phyloP scores from a whole-genome alignment of 2,113 vertebrate genomes.

The Callionymus lyra region DNA sequence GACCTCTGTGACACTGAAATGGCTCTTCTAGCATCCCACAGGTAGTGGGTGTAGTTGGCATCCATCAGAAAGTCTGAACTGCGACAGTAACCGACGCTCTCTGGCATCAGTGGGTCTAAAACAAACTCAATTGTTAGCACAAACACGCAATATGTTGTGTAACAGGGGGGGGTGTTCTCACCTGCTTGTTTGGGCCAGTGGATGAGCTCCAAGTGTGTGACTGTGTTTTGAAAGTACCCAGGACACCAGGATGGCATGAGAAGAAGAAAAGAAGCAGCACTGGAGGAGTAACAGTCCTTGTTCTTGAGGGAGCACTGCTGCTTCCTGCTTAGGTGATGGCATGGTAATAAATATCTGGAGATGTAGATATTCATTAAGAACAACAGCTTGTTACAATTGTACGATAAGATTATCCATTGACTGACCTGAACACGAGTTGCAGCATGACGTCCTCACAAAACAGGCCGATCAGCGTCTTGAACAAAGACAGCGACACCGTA shows the following conservation, averaged over 20 bases:
- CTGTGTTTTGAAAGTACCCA: conserved; percentile 46
- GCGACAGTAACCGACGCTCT: conserved; percentile 56
- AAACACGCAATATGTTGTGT: no score
- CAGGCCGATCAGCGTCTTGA: conserved; percentile 87
- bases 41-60: conserved; percentile 87
- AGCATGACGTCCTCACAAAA: conserved; percentile 97
- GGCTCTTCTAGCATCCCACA: conserved; percentile 76
- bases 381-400: not conserved
- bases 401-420: not conserved
- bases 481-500: conserved; percentile 87
- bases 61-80: conserved; percentile 72
- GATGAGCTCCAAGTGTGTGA: conserved; percentile 65
- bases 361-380: conserved; percentile 5
- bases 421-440: conserved; percentile 87
- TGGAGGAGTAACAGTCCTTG: conserved; percentile 79
- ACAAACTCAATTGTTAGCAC: not conserved
- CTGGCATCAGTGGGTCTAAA: conserved; percentile 23
- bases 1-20: conserved; percentile 56
- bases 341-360: conserved; percentile 84
- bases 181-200: conserved; percentile 76
- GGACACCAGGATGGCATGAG: conserved; percentile 81
- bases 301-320: conserved; percentile 71
- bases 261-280: conserved; percentile 77
- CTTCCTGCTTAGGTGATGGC: conserved; percentile 78
- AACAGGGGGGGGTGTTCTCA: conserved; percentile 1